Percentiles rank a stretch among this genome's conserved stretches.
phyloP scores from a whole-genome alignment of 2,113 vertebrate genomes.

The Antigone vipio region DNA sequence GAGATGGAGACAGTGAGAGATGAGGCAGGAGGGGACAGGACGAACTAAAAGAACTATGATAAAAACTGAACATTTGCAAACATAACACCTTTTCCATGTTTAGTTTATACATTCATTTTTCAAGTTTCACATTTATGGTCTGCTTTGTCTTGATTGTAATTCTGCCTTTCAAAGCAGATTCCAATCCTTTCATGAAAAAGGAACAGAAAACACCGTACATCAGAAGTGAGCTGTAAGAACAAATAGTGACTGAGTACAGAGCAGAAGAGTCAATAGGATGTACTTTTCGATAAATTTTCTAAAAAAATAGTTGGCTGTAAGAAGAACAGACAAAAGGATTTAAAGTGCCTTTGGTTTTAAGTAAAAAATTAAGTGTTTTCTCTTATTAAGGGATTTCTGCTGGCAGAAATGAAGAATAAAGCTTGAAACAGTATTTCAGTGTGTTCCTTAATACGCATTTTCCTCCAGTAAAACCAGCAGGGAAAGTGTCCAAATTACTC shows the following conservation, averaged over 20 bases:
- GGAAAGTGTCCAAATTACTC: slow-evolving; percentile 75
- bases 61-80: not conserved
- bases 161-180: not conserved
- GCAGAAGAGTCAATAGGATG: not conserved
- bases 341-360: not conserved
- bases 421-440: slow-evolving; percentile 70
- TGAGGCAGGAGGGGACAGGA: not conserved
- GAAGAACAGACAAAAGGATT: not conserved
- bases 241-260: not conserved
- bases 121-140: not conserved
- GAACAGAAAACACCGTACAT: not conserved
- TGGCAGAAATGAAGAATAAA: slow-evolving; percentile 39
- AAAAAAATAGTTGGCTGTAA: not conserved
- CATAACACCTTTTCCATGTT: accelerated
- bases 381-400: slow-evolving; percentile 52
- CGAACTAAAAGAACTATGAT: accelerated
- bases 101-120: not conserved
- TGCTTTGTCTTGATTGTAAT: not conserved
- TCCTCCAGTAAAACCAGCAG: slow-evolving; percentile 76
- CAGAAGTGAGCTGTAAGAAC: not conserved
- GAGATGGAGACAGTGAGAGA: not conserved
- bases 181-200: not conserved
- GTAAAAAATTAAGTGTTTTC: slow-evolving; percentile 22
- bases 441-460: slow-evolving; percentile 65
- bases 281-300: not conserved